Evolutionary conservation across 2,888 invertebrate genomes (phyloP), one percentile per base, ranked within the genome.

Genomic region (Chalcis sispes): DNA sequence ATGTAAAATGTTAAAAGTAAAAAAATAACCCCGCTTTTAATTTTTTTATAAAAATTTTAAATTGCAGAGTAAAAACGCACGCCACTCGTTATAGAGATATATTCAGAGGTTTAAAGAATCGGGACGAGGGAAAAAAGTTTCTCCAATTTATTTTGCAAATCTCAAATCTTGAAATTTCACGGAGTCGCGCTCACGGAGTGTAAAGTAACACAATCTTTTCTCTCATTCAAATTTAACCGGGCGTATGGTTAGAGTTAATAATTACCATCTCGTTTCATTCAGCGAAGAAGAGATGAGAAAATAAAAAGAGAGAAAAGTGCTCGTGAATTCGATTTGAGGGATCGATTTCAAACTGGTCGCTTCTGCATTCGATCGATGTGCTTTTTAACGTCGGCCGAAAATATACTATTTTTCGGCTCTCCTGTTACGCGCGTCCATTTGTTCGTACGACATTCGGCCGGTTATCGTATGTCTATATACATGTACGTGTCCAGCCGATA

Each of bases 291-390:
- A 72, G 29, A 8, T 36, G 71, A n/a, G n/a, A n/a, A n/a, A n/a
- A n/a, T n/a, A n/a, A n/a, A n/a, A n/a, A n/a, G n/a, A n/a, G n/a
- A n/a, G n/a, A n/a, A n/a, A n/a, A n/a, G n/a, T n/a, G n/a, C n/a
- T n/a, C n/a, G n/a, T n/a, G n/a, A 54, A 61, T 76, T 71, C 75
- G 61, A 71, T 72, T 76, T 76, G 71, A 71, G 75, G 54, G 66
- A 76, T 76, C 75, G 66, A 72, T 76, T 76, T 66, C 71, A 70
- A 8, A 27, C n/a, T n/a, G n/a, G n/a, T n/a, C n/a, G n/a, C n/a
- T n/a, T n/a, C n/a, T n/a, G n/a, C n/a, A 25, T 52, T 1, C 48
- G 32, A 46, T 56, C 42, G 36, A 54, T 10, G n/a, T n/a, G 56
- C n/a, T 42, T 58, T n/a, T 65, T 23, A 48, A 54, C 18, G 29